A percentile compares a stretch with the other conserved stretches of the same genome.
These are phyloP conservation scores for Crossaster papposus DNA, from an alignment of 53 echinoderm and acorn worm species.

Conservation along the genomic window DNA sequence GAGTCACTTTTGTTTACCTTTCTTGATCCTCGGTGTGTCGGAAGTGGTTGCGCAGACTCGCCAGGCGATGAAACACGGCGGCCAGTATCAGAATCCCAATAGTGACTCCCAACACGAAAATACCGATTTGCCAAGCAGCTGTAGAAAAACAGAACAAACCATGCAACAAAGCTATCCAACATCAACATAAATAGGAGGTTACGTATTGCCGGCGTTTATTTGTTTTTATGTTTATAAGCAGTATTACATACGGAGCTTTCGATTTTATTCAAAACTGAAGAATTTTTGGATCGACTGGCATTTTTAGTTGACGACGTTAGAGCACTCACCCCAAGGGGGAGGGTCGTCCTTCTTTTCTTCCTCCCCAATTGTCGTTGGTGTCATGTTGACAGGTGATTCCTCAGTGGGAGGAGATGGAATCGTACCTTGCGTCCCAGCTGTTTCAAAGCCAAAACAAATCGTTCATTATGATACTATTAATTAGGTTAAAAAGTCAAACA, in stretches of 20 bases:
- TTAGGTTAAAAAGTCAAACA: no score
- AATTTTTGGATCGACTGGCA: background rate
- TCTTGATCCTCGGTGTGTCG: background rate
- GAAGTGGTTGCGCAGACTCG: background rate
- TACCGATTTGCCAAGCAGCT: constrained; percentile 41
- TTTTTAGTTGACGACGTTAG: no score
- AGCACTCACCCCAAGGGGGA: background rate
- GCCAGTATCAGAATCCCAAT: constrained; percentile 28
- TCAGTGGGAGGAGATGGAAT: background rate
- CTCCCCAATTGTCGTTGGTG: background rate
- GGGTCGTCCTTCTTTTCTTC: background rate
- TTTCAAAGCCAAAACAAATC: background rate
- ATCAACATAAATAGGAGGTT: no score
- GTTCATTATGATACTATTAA: background rate
- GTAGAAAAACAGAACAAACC: no score
- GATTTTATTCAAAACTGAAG: background rate
- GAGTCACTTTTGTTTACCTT: background rate
- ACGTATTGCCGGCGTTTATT: no score
- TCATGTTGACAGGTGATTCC: background rate
- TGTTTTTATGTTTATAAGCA: no score
- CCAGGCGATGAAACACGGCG: constrained; percentile 4
- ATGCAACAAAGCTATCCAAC: no score
- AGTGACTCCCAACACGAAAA: constrained; percentile 32
- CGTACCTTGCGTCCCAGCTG: background rate
- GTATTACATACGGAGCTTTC: no score